Percentiles rank a stretch among this genome's conserved stretches.
These are phyloP conservation scores for Rhinichthys osculus DNA, from an alignment of 2,797 vertebrate species.

Conservation along the genomic window DNA sequence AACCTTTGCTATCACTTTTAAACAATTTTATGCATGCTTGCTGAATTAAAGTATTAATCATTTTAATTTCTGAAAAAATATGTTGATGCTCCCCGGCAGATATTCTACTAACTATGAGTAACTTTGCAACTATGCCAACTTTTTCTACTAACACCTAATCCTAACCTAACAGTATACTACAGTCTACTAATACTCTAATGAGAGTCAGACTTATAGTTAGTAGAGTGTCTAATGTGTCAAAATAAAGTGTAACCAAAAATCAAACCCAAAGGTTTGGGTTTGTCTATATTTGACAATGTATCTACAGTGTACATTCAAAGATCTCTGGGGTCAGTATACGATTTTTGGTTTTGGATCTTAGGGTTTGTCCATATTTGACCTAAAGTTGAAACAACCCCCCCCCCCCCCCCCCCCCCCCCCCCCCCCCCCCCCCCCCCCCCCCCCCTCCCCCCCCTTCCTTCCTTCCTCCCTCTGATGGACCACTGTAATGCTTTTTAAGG, in stretches of 20 bases:
- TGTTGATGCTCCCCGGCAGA: background rate
- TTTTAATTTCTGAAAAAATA: background rate
- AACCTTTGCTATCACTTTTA: background rate
- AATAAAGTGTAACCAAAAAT: background rate
- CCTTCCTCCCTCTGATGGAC: background rate
- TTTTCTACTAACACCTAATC: background rate
- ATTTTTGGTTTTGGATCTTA: no score
- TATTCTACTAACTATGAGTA: background rate
- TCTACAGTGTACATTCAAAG: no score
- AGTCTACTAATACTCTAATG: background rate
- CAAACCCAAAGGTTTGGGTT: no score
- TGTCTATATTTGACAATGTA: no score
- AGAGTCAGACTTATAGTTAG: background rate
- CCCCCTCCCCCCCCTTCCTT: no score
- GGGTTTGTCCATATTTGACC: no score
- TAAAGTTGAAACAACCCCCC: no score
- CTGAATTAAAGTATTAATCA: background rate
- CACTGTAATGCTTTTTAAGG: slow-evolving; percentile 12
- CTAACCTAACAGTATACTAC: background rate
- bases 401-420: no score
- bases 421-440: no score
- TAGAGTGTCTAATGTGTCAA: background rate
- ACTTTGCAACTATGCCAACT: background rate
- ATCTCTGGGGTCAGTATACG: no score
- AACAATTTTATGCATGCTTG: background rate